phyloP scores from a whole-genome alignment of 2,888 invertebrate species.

The Falcaria lacertinaria region DNA sequence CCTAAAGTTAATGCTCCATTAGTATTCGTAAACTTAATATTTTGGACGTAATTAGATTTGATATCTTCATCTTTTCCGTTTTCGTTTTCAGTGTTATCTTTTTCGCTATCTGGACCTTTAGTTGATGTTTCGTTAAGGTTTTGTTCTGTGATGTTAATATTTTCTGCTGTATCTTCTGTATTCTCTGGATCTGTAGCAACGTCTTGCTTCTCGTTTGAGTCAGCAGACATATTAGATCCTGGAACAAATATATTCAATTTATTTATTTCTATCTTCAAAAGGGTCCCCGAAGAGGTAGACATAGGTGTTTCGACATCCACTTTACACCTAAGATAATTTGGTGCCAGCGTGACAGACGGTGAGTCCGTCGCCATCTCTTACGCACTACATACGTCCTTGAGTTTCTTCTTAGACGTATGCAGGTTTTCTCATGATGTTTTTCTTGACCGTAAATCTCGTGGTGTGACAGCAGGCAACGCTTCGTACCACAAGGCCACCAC shows the following conservation, averaged over 20 bases:
- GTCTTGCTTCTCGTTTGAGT: not conserved
- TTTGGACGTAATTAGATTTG: conserved; percentile 50
- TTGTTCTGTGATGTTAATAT: not conserved
- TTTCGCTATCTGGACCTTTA: not conserved
- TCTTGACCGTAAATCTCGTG: no score
- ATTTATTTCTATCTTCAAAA: not conserved
- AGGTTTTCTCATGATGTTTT: no score
- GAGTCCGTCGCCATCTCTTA: no score
- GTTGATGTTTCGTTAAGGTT: not conserved
- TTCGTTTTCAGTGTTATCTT: not conserved
- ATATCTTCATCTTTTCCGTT: not conserved
- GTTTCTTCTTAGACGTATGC: no score
- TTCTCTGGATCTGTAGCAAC: not conserved
- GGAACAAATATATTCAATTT: not conserved
- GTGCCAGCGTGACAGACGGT: no score
- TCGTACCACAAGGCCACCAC: no score
- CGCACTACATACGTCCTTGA: no score
- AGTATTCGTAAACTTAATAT: conserved; percentile 50
- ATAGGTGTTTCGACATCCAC: no score
- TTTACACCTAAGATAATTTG: no score
- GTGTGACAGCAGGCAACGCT: no score
- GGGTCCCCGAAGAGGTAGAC: not conserved
- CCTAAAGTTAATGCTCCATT: conserved; percentile 35
- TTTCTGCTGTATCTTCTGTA: not conserved
- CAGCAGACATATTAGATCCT: not conserved